These are phyloP conservation scores for Myotis pilosus DNA, from an alignment of 2,797 vertebrate genomes.

Conservation along the genomic window DNA sequence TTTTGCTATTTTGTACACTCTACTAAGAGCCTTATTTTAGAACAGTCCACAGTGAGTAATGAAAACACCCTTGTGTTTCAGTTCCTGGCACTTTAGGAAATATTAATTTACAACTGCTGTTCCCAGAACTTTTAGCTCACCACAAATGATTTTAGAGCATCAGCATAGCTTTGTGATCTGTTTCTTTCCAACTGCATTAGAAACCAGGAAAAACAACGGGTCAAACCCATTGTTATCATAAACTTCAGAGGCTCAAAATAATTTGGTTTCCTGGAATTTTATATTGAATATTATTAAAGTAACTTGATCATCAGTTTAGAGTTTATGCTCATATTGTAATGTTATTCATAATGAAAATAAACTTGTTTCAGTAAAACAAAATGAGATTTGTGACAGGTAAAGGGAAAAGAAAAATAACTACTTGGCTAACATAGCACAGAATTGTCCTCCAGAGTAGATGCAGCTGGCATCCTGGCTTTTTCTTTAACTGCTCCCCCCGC, in stretches of 20 bases:
- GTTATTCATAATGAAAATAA: conserved; percentile 11
- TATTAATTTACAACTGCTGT: conserved; percentile 59
- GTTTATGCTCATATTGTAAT: background rate
- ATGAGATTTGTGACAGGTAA: background rate
- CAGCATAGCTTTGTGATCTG: conserved; percentile 22
- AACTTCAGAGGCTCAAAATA: conserved; percentile 33
- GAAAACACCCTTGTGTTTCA: conserved; percentile 53
- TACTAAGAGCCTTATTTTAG: background rate
- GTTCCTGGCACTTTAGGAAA: conserved; percentile 58
- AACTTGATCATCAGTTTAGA: conserved; percentile 36
- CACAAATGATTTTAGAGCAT: conserved; percentile 59
- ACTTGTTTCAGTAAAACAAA: background rate
- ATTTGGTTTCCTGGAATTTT: conserved; percentile 48
- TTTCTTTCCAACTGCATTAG: conserved; percentile 48
- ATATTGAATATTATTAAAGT: conserved; percentile 32
- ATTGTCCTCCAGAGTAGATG: background rate
- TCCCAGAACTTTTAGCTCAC: conserved; percentile 60
- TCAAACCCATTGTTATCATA: conserved; percentile 38
- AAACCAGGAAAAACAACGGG: conserved; percentile 30
- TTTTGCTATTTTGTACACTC: background rate
- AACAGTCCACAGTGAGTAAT: background rate
- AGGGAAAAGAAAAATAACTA: background rate
- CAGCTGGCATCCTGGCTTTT: background rate
- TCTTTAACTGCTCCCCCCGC: background rate
- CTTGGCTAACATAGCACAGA: background rate